Evolutionary conservation across 2,797 vertebrate species (phyloP).

Genomic region (Basileuterus tristriatus): DNA sequence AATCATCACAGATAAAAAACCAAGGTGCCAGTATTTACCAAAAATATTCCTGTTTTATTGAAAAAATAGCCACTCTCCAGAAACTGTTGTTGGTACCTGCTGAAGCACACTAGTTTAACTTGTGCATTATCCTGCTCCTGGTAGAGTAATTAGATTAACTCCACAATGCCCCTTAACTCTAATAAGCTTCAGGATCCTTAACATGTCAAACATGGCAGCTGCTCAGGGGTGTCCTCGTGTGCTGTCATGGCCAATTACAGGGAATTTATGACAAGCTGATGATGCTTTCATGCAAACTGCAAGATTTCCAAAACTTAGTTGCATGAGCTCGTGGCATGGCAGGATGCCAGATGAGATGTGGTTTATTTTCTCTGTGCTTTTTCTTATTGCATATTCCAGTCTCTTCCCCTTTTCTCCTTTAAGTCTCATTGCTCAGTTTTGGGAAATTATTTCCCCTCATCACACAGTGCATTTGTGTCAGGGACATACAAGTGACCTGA

Average conservation of each 20-base stretch:
- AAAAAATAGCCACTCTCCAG: background rate
- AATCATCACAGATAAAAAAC: constrained; percentile 70
- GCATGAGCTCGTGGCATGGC: background rate
- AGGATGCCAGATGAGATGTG: background rate
- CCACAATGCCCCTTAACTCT: background rate
- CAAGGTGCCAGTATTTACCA: constrained; percentile 50
- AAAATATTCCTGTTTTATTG: background rate
- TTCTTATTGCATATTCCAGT: background rate
- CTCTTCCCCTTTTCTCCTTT: background rate
- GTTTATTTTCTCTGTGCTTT: background rate
- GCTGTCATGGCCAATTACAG: background rate
- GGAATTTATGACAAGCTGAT: background rate
- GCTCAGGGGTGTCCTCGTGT: background rate
- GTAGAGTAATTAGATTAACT: constrained; percentile 24
- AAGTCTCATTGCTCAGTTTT: background rate
- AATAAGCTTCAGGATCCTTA: constrained; percentile 29
- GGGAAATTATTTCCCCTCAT: background rate
- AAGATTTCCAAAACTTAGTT: background rate
- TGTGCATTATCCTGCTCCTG: background rate
- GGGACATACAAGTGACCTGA: background rate
- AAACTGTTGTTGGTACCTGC: background rate
- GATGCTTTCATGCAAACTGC: background rate
- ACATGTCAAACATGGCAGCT: constrained; percentile 1
- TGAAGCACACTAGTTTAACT: background rate
- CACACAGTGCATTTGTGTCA: background rate